A percentile compares a stretch with the other conserved stretches of the same genome.
Evolutionary conservation across 1,140 invertebrate genomes (phyloP).

Genomic region (Drosophila lacertosa): DNA sequence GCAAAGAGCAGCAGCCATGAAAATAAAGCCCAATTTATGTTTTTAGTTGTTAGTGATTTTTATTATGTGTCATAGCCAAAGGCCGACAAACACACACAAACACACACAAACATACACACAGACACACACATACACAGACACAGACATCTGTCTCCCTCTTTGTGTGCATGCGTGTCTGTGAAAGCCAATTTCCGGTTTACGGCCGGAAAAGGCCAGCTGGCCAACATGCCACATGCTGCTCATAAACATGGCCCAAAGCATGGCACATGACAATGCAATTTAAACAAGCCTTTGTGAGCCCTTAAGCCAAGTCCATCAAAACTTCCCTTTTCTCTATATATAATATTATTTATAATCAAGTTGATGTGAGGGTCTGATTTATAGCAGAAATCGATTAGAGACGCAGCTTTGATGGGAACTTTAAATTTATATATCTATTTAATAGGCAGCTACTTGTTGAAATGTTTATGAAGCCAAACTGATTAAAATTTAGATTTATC

Average conservation of each 20-base stretch:
- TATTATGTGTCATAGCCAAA: constrained; percentile 80
- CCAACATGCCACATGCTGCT: constrained; percentile 28
- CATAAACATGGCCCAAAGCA: constrained; percentile 49
- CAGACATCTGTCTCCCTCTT: background rate
- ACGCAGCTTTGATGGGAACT: background rate
- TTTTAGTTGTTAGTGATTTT: constrained; percentile 83
- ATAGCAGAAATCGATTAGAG: constrained; percentile 2
- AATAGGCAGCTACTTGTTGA: too few species aligned
- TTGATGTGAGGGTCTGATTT: background rate
- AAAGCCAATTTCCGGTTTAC: constrained; percentile 78
- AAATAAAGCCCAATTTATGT: constrained; percentile 81
- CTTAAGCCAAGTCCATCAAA: constrained; percentile 3
- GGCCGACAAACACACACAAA: constrained; percentile 22
- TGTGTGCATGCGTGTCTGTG: constrained; percentile 13
- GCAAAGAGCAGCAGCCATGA: constrained; percentile 54
- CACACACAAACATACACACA: constrained; percentile 8
- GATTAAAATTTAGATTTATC: background rate
- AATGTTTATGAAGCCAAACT: background rate
- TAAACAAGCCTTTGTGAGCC: constrained; percentile 28
- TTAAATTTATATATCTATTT: too few species aligned
- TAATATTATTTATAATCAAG: constrained; percentile 5
- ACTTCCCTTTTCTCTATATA: constrained; percentile 1
- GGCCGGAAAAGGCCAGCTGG: constrained; percentile 64
- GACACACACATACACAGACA: constrained; percentile 11
- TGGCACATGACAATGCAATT: constrained; percentile 63